Evolutionary conservation across 2,888 invertebrate species (phyloP), one percentile per base, ranked within the genome.

Genomic region (Panzeria rudis): DNA sequence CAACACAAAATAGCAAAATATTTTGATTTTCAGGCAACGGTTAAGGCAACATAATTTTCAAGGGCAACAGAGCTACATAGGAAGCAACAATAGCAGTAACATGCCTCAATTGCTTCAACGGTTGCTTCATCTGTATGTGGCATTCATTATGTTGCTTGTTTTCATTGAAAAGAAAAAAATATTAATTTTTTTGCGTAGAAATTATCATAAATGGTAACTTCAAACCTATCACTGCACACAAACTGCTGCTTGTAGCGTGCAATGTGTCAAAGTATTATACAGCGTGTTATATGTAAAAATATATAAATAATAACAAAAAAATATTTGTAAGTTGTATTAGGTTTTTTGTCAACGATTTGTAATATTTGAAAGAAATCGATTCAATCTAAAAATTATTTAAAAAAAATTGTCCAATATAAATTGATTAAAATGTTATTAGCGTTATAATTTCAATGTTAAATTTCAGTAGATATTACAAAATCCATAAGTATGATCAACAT

Each of bases 391-490:
- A n/a, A n/a, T n/a, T n/a, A n/a, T 35, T 35, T 35, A 35, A 35
- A 69, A 54, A 41, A 38, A 54, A 56, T 44, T 3, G 17, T n/a
- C 8, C 17, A 25, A 71, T 56, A 47, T 61, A 50, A 75, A 23
- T 15, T 25, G 17, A 52, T 77, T 47, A 50, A 66, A 66, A 72
- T 72, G 47, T 54, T 47, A 50, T 47, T 32, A 72, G 72, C 17
- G 56, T 72, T 66, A 62, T 35, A 68, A 79, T 54, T 75, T 81
- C 52, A 69, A 54, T 75, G 44, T 56, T 75, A 35, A 35, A 47
- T 54, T 76, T 29, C 25, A 38, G 20, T 69, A 44, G 2, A 11
- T 9, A 59, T 20, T 47, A 35, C n/a, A 15, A 78, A 77, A 23
- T 15, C 13, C 15, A 59, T 13, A 47, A 61, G 23, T 35, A 6